These are phyloP conservation scores for Orestias chungarensis DNA, from an alignment of 2,797 vertebrate genomes.

Conservation along the genomic window DNA sequence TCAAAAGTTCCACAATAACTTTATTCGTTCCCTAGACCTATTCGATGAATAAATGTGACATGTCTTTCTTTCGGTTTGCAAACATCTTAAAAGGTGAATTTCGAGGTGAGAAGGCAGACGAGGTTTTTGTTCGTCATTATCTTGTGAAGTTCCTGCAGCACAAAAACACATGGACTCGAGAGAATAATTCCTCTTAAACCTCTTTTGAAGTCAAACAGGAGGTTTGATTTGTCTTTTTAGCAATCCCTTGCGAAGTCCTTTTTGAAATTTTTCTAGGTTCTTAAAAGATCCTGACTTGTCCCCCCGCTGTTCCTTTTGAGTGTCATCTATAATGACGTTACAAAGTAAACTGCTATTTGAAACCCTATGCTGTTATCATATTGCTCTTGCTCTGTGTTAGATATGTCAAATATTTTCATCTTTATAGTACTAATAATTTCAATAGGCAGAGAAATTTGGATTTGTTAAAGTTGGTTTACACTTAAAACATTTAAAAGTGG, in stretches of 20 bases:
- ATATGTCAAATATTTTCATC: background rate
- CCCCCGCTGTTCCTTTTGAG: background rate
- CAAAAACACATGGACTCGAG: background rate
- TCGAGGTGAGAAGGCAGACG: background rate
- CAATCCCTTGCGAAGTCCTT: background rate
- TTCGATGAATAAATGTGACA: background rate
- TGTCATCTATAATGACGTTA: background rate
- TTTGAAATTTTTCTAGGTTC: background rate
- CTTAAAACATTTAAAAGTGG: background rate
- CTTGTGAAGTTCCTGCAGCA: background rate
- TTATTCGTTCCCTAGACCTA: background rate
- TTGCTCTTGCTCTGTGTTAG: background rate
- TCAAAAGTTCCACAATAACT: background rate
- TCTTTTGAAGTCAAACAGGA: conserved; percentile 3
- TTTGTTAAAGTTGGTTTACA: background rate
- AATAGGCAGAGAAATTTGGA: background rate
- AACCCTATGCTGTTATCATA: background rate
- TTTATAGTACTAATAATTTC: background rate
- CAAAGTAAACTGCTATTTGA: background rate
- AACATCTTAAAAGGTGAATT: background rate
- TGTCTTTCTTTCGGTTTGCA: background rate
- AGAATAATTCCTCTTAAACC: background rate
- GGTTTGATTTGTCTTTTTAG: conserved; percentile 4
- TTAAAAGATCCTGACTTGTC: background rate
- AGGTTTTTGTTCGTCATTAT: background rate